These are phyloP conservation scores for Drosophila bipectinata DNA, from an alignment of 1,140 invertebrate species.

Conservation along the genomic window DNA sequence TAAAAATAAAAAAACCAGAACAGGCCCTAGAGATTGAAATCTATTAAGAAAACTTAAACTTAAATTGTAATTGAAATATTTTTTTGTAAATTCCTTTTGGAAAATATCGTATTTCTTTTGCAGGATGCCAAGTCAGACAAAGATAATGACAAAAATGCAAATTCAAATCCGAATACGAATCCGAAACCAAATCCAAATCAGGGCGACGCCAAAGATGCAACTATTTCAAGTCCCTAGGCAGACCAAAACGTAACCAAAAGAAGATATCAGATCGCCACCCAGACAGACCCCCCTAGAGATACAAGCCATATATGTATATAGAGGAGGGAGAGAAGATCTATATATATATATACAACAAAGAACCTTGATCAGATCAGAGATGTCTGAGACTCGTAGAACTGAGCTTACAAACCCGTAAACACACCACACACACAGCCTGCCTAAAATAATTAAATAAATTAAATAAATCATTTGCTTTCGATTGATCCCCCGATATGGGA, in stretches of 20 bases:
- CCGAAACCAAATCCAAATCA: not conserved
- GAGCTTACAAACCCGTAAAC: conserved; percentile 42
- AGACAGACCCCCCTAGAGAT: not conserved
- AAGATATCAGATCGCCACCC: conserved; percentile 22
- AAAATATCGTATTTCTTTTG: conserved; percentile 71
- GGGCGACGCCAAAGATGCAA: conserved; percentile 62
- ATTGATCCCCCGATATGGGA: not conserved
- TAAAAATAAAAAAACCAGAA: conserved; percentile 1
- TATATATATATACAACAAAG: not conserved
- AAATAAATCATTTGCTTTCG: too few species aligned
- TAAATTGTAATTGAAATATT: too few species aligned
- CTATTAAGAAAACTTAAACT: not conserved
- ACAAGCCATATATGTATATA: too few species aligned
- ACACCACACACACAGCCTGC: too few species aligned
- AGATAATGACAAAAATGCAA: conserved; percentile 75
- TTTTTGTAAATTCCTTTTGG: conserved; percentile 34
- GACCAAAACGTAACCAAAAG: conserved; percentile 42
- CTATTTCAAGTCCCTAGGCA: conserved; percentile 56
- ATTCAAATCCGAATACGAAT: conserved; percentile 59
- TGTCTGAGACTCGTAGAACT: conserved; percentile 57
- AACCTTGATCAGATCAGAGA: conserved; percentile 5
- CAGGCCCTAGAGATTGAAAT: conserved; percentile 6
- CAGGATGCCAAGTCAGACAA: conserved; percentile 81
- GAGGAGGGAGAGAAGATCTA: not conserved
- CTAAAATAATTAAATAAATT: too few species aligned